These are phyloP conservation scores for Halocynthia aurantium DNA, from an alignment of 23 tunicate species.

Conservation along the genomic window DNA sequence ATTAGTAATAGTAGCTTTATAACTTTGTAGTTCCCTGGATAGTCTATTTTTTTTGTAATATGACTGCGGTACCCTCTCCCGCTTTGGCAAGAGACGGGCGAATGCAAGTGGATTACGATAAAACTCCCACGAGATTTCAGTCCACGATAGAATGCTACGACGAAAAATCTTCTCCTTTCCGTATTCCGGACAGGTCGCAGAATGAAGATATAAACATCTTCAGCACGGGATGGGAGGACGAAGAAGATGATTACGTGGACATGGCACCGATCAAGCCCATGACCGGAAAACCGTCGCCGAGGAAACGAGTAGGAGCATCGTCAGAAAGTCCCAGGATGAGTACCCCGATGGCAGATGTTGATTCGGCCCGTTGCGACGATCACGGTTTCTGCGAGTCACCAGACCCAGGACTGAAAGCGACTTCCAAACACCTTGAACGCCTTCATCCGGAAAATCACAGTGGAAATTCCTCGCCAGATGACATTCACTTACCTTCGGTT, in stretches of 20 bases:
- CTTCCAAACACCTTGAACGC: no score
- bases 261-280: conserved; percentile 39
- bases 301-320: background rate
- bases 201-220: conserved; percentile 7
- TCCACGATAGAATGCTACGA: no score
- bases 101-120: no score
- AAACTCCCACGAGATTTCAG: no score
- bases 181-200: background rate
- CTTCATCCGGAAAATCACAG: no score
- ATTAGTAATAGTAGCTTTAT: no score
- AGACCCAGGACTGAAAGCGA: background rate
- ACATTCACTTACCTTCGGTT: background rate
- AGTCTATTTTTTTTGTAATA: no score
- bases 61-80: no score
- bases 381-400: background rate
- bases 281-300: conserved; percentile 3
- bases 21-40: no score
- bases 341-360: background rate
- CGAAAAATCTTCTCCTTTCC: background rate
- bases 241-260: conserved; percentile 34
- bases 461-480: no score
- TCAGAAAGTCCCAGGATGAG: background rate
- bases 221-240: conserved; percentile 17
- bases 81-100: no score
- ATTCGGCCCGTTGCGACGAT: background rate